Evolutionary conservation across 2,797 vertebrate species (phyloP).

Genomic region (Rhinichthys osculus): DNA sequence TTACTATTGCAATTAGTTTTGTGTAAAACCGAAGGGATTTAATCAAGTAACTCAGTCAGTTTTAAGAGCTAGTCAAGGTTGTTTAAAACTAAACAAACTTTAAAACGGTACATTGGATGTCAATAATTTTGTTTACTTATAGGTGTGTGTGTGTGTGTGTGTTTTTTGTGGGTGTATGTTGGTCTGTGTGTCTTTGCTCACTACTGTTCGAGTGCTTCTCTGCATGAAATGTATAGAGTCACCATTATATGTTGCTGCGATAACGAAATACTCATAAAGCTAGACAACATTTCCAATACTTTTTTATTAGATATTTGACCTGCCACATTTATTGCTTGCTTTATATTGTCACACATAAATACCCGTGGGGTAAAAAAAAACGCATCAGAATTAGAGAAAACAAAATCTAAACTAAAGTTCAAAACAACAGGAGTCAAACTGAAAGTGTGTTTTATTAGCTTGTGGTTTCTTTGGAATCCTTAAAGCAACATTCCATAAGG

Average conservation of each 20-base stretch:
- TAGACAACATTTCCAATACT: background rate
- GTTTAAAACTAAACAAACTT: slow-evolving; percentile 6
- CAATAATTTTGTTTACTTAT: background rate
- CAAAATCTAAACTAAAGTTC: background rate
- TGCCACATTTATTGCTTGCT: background rate
- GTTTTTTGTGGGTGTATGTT: background rate
- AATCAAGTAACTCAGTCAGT: background rate
- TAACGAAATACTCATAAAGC: slow-evolving; percentile 1
- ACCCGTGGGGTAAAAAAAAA: background rate
- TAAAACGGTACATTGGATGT: background rate
- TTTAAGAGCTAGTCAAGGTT: background rate
- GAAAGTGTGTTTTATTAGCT: background rate
- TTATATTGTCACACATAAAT: background rate
- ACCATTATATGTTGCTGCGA: background rate
- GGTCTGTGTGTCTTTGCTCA: background rate
- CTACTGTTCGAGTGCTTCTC: background rate
- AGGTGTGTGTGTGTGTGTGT: background rate
- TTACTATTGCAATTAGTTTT: background rate
- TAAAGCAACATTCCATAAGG: slow-evolving; percentile 30
- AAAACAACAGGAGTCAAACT: background rate
- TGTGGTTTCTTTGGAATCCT: background rate
- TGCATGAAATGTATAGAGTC: background rate
- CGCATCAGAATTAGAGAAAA: background rate
- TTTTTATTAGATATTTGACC: background rate
- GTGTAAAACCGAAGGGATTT: background rate